These are phyloP conservation scores for Betta splendens DNA, from an alignment of 2,797 vertebrate genomes.

Conservation along the genomic window DNA sequence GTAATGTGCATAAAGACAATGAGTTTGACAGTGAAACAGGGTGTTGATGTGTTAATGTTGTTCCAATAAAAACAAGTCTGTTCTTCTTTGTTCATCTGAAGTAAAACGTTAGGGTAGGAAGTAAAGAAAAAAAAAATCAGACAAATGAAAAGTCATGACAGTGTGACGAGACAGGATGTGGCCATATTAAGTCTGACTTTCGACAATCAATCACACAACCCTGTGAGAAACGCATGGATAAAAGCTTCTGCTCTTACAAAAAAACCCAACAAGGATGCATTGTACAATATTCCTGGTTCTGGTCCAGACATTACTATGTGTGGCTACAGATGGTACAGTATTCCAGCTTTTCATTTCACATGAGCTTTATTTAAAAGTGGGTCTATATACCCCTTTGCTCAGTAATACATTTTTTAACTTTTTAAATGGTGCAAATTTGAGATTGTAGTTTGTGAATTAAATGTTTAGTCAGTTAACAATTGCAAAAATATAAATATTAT, in stretches of 20 bases:
- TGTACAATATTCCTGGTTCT: conserved; percentile 46
- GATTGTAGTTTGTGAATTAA: too few relatives aligned
- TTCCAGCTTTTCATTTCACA: conserved; percentile 8
- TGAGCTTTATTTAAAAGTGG: background rate
- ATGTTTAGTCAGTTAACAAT: conserved; percentile 4
- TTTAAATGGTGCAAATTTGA: too few relatives aligned
- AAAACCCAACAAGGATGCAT: conserved; percentile 45
- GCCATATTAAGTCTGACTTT: conserved; percentile 1
- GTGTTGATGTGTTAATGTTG: conserved; percentile 7
- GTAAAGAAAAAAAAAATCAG: background rate
- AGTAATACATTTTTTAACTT: too few relatives aligned
- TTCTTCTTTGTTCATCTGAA: background rate
- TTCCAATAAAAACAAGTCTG: background rate
- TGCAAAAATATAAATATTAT: too few relatives aligned
- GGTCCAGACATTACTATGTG: conserved; percentile 42
- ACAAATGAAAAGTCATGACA: background rate
- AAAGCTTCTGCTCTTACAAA: background rate
- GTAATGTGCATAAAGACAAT: background rate
- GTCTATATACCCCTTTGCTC: background rate
- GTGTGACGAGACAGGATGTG: background rate
- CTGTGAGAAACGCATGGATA: conserved; percentile 11
- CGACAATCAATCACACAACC: conserved; percentile 11
- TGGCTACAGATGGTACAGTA: conserved; percentile 59
- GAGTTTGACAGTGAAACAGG: conserved; percentile 2
- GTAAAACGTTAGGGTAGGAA: background rate